Evolutionary conservation across 2,797 vertebrate genomes (phyloP), one percentile per base, ranked within the genome.

Genomic region (Xenopus petersii): DNA sequence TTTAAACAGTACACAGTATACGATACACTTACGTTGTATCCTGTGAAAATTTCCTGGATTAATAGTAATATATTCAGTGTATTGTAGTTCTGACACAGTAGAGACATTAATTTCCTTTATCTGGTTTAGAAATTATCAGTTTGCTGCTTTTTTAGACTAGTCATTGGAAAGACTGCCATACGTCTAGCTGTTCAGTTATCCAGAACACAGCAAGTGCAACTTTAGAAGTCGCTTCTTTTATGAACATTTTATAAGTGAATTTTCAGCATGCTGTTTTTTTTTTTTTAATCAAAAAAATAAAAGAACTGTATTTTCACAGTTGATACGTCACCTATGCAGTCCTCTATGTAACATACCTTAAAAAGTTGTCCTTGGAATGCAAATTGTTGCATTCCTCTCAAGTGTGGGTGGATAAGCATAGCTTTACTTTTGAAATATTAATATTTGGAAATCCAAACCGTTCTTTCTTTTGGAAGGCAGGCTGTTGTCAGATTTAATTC

Each of bases 371-470:
- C 67, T 78, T 77, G 61, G 83, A 82, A 87, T 82, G 81, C 76
- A 83, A 83, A 89, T 87, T 79, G 83, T 90, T 85, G 88, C 85
- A 81, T 89, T 82, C 82, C 86, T 78, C 86, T 81, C 81, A 79
- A 71, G 84, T 83, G 79, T 75, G 79, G 79, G 81, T 77, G 82
- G 86, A 91, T 88, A 75, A 70, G 64, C 75, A 83, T 72, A n/a
- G 86, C 84, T 81, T 73, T 79, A 81, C 77, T 82, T 86, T 86
- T 87, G 79, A 81, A 82, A 88, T 84, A 77, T 82, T 80, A 84
- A 87, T 84, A 74, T 87, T 84, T 82, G 83, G 89, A 88, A 91
- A 91, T 80, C 84, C 86, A 85, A 92, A 87, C 87, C 89, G 73
- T 13, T 56, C 83, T 89, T 86, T 88, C 83, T 86, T 89, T 84